These are phyloP conservation scores for Myrmophylax atrothorax DNA, from an alignment of 2,113 vertebrate genomes.

Conservation along the genomic window DNA sequence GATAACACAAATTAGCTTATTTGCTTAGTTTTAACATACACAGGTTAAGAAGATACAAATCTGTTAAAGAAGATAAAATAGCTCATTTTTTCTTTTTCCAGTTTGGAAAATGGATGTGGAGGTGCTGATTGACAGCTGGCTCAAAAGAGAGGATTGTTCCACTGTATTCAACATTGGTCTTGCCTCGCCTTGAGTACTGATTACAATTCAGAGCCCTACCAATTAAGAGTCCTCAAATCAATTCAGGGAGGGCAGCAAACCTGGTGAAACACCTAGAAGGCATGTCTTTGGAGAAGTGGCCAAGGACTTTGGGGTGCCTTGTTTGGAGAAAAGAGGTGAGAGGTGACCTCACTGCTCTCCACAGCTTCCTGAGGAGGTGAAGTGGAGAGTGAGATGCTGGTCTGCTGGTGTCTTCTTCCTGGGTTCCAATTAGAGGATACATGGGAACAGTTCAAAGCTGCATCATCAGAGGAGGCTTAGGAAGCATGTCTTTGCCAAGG, in stretches of 20 bases:
- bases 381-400: neutral
- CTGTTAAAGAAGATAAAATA: neutral
- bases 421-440: neutral
- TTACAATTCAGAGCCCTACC: neutral
- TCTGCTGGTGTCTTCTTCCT: neutral
- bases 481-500: neutral
- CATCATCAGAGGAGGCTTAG: neutral
- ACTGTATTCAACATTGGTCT: neutral
- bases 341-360: neutral
- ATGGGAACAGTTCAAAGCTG: neutral
- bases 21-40: neutral
- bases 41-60: neutral
- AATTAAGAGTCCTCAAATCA: neutral
- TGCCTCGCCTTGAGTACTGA: neutral
- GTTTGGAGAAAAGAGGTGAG: neutral
- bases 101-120: neutral
- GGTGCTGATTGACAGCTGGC: accelerated
- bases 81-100: neutral
- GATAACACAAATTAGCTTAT: neutral
- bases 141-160: neutral
- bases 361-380: neutral
- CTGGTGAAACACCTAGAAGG: neutral
- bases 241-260: neutral
- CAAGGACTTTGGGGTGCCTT: neutral
- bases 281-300: neutral